Evolutionary conservation across 2,888 invertebrate species (phyloP).

Genomic region (Acleris literana): DNA sequence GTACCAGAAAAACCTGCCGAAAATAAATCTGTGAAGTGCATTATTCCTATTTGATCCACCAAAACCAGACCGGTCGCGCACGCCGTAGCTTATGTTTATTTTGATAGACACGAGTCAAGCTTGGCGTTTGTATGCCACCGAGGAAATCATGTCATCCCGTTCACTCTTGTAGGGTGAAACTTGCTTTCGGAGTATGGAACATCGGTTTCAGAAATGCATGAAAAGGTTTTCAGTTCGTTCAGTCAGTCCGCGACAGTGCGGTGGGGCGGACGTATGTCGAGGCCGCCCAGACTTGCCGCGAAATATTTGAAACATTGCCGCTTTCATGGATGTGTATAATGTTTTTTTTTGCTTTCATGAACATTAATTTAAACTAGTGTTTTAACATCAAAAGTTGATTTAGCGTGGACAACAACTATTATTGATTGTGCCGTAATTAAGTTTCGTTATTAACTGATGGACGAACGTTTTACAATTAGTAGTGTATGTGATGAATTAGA

Average conservation of each 20-base stretch:
- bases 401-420: conserved; percentile 9
- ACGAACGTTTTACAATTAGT: conserved; percentile 49
- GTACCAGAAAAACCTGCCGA: conserved; percentile 23
- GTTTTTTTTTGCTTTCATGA: conserved; percentile 12
- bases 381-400: conserved; percentile 4
- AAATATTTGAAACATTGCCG: conserved; percentile 46
- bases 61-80: conserved; percentile 57
- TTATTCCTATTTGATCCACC: conserved; percentile 40
- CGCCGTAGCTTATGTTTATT: conserved; percentile 68
- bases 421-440: conserved; percentile 33
- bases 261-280: conserved; percentile 62
- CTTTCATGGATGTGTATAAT: conserved; percentile 39
- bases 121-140: conserved; percentile 45
- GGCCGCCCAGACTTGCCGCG: conserved; percentile 49
- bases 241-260: conserved; percentile 78
- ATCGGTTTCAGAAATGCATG: conserved; percentile 54
- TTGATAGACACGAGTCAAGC: conserved; percentile 56
- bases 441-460: conserved; percentile 34
- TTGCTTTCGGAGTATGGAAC: conserved; percentile 52
- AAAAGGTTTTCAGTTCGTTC: conserved; percentile 51
- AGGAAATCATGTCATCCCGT: conserved; percentile 50
- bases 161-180: conserved; percentile 56
- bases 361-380: conserved; percentile 10
- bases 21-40: conserved; percentile 35
- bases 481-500: conserved; percentile 58